Base-by-base conservation (phyloP, 2,113 vertebrate species). In the Hippocampus guttulatus region DNA sequence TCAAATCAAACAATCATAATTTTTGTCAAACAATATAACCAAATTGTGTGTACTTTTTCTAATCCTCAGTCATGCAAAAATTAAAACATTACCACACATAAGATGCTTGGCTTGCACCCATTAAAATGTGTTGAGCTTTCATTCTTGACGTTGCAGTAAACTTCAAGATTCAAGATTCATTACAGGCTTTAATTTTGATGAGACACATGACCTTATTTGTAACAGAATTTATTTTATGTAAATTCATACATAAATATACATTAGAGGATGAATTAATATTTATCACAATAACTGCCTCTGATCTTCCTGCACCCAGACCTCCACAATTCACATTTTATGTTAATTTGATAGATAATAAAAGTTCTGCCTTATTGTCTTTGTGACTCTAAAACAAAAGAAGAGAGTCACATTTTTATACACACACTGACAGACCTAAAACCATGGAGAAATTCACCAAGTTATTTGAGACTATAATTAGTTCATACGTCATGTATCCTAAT, bases 401-500 rank as follows among this genome's bases (percentile, higher is more conserved):
- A 57, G 3, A n/a, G 14, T 49, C 33, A 30, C 6, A 14, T 68
- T 71, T 71, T 66, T 41, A 25, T 30, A 43, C 12, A 33, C 47
- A 30, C 8, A n/a, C 12, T 60, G 71, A 30, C 25, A 67, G 12
- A 67, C 18, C 5, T 20, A 12, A 68, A 38, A 38, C 23, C 40
- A 63, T 64, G 64, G 71, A 66, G 41, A 69, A 33, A 70, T 57
- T 67, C 64, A 70, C 12, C 33, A 25, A 49, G 25, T 75, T 70
- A 76, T 74, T 67, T 76, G 63, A 58, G 14, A 18, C 20, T 47
- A 25, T 64, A 61, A 67, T 73, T 52, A 75, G 67, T 71, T 58
- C 57, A 72, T 78, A 49, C 65, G 61, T 69, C 55, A 68, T 76
- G 14, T 54, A 70, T 30, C 27, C 52, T 71, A 66, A 76, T 70